Evolutionary conservation across 2,113 vertebrate genomes (phyloP).

Genomic region (Sander vitreus): DNA sequence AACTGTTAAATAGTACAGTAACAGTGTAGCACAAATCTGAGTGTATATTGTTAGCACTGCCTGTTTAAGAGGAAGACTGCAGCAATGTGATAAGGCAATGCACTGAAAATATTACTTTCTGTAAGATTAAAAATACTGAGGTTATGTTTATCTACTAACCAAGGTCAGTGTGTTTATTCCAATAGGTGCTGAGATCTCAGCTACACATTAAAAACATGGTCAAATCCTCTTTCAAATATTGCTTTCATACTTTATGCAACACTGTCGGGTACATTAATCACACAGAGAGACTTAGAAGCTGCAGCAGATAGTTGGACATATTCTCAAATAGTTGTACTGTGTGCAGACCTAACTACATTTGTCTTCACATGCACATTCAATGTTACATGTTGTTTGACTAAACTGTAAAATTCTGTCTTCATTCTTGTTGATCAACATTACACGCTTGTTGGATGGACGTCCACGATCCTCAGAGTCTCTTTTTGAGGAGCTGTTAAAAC

Average conservation of each 20-base stretch:
- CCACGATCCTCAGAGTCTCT: not conserved
- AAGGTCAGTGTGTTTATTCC: not conserved
- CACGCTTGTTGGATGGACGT: not conserved
- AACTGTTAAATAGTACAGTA: constrained; percentile 12
- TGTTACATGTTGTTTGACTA: not conserved
- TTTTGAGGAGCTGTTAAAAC: constrained; percentile 70
- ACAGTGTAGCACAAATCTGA: constrained; percentile 49
- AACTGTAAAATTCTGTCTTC: not conserved
- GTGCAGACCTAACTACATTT: not conserved
- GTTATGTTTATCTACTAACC: constrained; percentile 40
- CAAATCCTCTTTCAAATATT: not conserved
- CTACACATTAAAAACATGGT: not conserved
- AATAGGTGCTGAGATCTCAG: constrained; percentile 4
- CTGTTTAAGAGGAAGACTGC: constrained; percentile 69
- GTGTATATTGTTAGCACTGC: constrained; percentile 50
- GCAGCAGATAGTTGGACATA: not conserved
- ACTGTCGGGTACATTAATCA: not conserved
- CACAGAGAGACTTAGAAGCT: not conserved
- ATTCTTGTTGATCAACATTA: not conserved
- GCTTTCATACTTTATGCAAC: not conserved
- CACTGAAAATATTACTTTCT: constrained; percentile 50
- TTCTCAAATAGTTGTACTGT: not conserved
- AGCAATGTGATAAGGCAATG: constrained; percentile 63
- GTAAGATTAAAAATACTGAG: constrained; percentile 34
- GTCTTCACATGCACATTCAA: not conserved